Base-by-base conservation (phyloP, 1,140 invertebrate genomes). In the Cherax destructor region DNA sequence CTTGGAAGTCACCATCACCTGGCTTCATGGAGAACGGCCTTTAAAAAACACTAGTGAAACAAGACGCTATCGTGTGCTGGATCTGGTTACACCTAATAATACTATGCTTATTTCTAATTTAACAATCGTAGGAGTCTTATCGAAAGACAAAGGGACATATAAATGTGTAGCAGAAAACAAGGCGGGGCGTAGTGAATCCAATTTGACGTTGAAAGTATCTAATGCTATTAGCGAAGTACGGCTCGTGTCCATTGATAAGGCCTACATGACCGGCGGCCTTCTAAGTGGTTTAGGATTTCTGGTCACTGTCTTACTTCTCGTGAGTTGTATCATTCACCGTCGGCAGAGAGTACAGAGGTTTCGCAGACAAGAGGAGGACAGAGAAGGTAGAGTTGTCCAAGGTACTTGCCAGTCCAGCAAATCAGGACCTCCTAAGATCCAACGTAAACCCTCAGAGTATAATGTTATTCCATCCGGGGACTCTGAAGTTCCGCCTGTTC, bases 161-260 rank as follows among this genome's bases (percentile, higher is more conserved):
- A 96, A 95, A 10, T 98, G 97, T 93, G 95, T 95, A 30, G 97
- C 97, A 0, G 97, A 97, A 94, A 98, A 97, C 94, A 96, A 96
- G 94, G 97, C 97, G 13, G 97, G 97, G 0, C 96, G 95, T 93
- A 96, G 96, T 4, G 96, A 97, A 94, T 96, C 96, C 30, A 92
- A 92, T 65, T 96, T 97, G 47, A 97, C 96, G 65, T 94, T 97
- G 88, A 95, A 95, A 3, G 96, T 97, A 61, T 95, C 96, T 11
- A 79, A 84, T 10, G 91, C 86, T 24, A 84, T 88, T 6, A 84
- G 56, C 74, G 92, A 92, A 78, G 88, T 72, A 30, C 30, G 65
- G 21, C 74, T 83, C 30, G 76, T 91, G 21, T 76, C 16, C 11
- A n/a, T 91, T 76, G 72, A 91, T 49, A 65, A 18, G 16, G 79